Percentiles rank a stretch among this genome's conserved stretches.
Conservation (phyloP, 2,888 invertebrate species). For the Creontiades dilutus region DNA sequence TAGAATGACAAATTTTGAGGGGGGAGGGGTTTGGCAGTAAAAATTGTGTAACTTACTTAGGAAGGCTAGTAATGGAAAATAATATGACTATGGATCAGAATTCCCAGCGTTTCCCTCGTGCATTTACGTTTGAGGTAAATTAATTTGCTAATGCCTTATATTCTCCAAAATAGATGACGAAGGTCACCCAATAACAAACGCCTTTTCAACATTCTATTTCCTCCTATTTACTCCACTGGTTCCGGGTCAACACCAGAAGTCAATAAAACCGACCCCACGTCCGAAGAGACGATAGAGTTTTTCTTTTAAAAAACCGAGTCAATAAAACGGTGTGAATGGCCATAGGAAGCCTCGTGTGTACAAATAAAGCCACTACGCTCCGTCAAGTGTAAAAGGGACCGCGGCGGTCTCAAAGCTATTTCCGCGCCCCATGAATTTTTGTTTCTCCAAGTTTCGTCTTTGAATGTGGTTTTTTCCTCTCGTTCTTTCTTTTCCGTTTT, state of each 20-base stretch:
- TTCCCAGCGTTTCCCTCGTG: no score
- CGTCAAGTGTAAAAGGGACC: slow-evolving; percentile 22
- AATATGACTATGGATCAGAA: no score
- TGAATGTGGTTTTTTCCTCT: slow-evolving; percentile 14
- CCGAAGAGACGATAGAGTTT: not conserved
- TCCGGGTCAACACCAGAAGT: slow-evolving; percentile 17
- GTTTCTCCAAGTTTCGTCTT: slow-evolving; percentile 15
- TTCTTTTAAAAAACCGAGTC: slow-evolving; percentile 4
- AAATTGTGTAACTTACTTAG: no score
- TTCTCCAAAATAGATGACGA: no score
- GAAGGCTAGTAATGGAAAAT: no score
- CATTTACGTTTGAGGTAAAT: no score
- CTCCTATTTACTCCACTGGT: not conserved
- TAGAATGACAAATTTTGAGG: no score
- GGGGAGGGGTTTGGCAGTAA: no score
- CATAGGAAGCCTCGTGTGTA: slow-evolving; percentile 11
- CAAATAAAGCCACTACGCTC: slow-evolving; percentile 26
- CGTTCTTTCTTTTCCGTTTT: slow-evolving; percentile 24
- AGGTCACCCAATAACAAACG: not conserved
- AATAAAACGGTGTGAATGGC: slow-evolving; percentile 34
- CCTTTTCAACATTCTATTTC: not conserved
- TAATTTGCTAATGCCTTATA: no score
- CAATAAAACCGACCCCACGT: slow-evolving; percentile 7
- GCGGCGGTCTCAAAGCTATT: not conserved
- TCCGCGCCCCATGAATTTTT: slow-evolving; percentile 35